These are phyloP conservation scores for Rhinoptilus africanus DNA, from an alignment of 2,113 vertebrate species.

Conservation along the genomic window DNA sequence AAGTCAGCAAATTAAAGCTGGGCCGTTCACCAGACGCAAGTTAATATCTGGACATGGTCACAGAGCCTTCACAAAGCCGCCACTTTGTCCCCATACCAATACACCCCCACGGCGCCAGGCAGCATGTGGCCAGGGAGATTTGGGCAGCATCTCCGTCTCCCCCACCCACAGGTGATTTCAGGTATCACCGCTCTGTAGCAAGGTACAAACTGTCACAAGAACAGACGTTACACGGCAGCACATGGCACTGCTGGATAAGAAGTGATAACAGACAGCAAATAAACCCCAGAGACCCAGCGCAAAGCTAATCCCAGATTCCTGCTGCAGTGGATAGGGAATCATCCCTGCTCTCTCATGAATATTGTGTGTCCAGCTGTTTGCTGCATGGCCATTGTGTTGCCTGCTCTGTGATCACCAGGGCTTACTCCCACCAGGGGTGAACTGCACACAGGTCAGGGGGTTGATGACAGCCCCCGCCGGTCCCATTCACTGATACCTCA, in stretches of 20 bases:
- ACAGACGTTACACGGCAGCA: neutral
- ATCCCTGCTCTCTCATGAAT: neutral
- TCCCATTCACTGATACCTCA: neutral
- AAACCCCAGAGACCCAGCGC: neutral
- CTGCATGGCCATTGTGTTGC: neutral
- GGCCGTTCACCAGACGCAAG: fast-evolving
- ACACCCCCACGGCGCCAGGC: neutral
- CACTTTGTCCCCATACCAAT: neutral
- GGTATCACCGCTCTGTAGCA: fast-evolving
- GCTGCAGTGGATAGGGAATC: neutral
- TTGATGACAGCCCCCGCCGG: neutral
- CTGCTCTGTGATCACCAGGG: neutral
- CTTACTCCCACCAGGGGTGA: neutral
- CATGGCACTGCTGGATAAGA: neutral
- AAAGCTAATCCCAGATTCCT: neutral
- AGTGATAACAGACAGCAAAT: neutral
- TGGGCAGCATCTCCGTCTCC: neutral
- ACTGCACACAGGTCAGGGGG: neutral
- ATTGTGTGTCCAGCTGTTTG: neutral
- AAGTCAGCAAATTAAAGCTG: neutral
- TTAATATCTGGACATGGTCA: neutral
- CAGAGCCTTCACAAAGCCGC: neutral
- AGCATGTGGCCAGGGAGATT: fast-evolving
- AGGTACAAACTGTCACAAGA: neutral
- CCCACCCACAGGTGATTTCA: neutral